Conservation (phyloP, 2,888 invertebrate genomes). For the Drosophila sordidula region DNA sequence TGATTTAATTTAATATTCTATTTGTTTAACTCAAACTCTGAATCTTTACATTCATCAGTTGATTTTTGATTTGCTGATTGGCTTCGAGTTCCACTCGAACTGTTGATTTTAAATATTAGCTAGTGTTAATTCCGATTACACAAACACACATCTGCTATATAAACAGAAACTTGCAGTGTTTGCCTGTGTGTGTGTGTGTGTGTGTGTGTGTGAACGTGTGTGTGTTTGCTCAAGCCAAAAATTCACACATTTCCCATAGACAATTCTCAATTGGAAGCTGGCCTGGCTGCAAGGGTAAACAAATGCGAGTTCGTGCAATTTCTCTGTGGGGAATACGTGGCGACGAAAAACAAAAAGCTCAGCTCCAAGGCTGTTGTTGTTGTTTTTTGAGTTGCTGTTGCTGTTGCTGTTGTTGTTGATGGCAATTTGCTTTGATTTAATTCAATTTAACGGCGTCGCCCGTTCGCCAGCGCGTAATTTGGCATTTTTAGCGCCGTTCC, state of each 20-base stretch:
- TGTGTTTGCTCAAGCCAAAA: constrained; percentile 27
- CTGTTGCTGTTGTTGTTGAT: constrained; percentile 45
- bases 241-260: constrained; percentile 48
- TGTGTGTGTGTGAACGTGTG: background rate
- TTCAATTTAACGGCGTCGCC: constrained; percentile 69
- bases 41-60: constrained; percentile 3
- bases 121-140: constrained; percentile 33
- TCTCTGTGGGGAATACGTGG: constrained; percentile 1
- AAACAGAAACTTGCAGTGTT: background rate
- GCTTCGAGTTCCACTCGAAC: background rate
- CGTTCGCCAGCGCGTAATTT: constrained; percentile 43
- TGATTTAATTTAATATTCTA: background rate
- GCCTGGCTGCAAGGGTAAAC: constrained; percentile 31
- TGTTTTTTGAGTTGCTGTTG: constrained; percentile 21
- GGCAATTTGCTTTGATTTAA: constrained; percentile 79
- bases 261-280: constrained; percentile 35
- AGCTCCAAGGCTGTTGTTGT: constrained; percentile 46
- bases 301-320: constrained; percentile 17
- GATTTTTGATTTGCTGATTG: constrained; percentile 5
- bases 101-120: constrained; percentile 29
- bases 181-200: background rate
- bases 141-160: constrained; percentile 2
- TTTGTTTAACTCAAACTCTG: constrained; percentile 8
- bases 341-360: constrained; percentile 17
- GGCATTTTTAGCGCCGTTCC: constrained; percentile 56